A percentile compares a stretch with the other conserved stretches of the same genome.
Evolutionary conservation across 2,113 vertebrate genomes (phyloP).

Genomic region (Cyprinus carpio): DNA sequence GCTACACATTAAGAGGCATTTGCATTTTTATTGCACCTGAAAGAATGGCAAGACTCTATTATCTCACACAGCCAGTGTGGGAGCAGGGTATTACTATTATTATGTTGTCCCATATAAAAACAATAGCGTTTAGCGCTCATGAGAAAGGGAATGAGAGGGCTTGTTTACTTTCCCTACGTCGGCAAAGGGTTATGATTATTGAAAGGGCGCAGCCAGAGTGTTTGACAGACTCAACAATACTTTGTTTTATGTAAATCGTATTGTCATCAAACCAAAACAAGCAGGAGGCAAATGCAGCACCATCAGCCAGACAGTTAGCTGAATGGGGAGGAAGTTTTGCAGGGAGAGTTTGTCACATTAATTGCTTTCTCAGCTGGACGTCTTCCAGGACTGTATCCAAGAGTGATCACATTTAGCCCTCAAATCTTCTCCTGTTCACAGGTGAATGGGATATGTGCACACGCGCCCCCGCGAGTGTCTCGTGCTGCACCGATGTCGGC

Average conservation of each 20-base stretch:
- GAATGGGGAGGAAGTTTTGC: slow-evolving; percentile 51
- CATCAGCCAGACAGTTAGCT: slow-evolving; percentile 62
- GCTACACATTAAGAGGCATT: slow-evolving; percentile 95
- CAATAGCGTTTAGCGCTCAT: slow-evolving; percentile 62
- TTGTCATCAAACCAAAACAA: slow-evolving; percentile 68
- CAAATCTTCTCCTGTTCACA: slow-evolving; percentile 67
- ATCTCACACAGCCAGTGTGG: slow-evolving; percentile 72
- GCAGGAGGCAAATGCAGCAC: slow-evolving; percentile 53
- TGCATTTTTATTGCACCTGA: slow-evolving; percentile 99
- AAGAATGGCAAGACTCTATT: slow-evolving; percentile 76
- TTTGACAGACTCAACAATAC: slow-evolving; percentile 66
- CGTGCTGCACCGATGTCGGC: slow-evolving; percentile 78
- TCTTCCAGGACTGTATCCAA: slow-evolving; percentile 4
- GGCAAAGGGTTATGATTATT: slow-evolving; percentile 65
- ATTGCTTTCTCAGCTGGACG: slow-evolving; percentile 38
- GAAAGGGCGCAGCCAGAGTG: slow-evolving; percentile 56
- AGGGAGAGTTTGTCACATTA: slow-evolving; percentile 40
- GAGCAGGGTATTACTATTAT: slow-evolving; percentile 72
- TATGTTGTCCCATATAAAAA: slow-evolving; percentile 66
- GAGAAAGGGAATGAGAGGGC: slow-evolving; percentile 56
- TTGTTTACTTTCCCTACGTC: slow-evolving; percentile 53
- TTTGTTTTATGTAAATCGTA: slow-evolving; percentile 71
- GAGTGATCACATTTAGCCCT: slow-evolving; percentile 25
- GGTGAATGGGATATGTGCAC: slow-evolving; percentile 84
- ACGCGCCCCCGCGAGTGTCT: slow-evolving; percentile 80